These are phyloP conservation scores for Erethizon dorsatum DNA, from an alignment of 2,797 vertebrate genomes.

Conservation along the genomic window DNA sequence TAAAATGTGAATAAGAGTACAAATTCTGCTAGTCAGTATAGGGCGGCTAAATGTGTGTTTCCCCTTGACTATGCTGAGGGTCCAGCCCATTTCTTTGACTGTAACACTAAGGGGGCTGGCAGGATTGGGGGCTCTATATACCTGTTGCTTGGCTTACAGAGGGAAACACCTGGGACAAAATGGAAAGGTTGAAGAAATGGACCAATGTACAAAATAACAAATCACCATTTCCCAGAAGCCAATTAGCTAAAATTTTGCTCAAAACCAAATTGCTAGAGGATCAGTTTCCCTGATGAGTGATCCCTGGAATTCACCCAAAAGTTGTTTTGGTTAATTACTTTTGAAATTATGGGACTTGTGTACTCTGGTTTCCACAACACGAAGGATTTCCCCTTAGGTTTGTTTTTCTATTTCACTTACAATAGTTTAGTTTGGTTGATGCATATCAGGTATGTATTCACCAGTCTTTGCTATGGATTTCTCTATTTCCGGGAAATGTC, in stretches of 20 bases:
- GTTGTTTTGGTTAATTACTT: constrained; percentile 66
- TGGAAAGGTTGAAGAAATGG: neutral
- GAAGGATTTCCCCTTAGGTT: neutral
- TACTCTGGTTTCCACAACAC: neutral
- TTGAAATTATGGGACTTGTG: neutral
- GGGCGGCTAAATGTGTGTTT: neutral
- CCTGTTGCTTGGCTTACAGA: neutral
- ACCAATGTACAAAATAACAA: neutral
- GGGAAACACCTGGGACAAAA: neutral
- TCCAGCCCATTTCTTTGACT: neutral
- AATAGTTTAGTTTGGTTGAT: neutral
- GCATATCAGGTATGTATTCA: neutral
- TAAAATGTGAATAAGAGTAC: neutral
- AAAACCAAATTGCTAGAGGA: constrained; percentile 45
- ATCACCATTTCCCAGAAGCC: neutral
- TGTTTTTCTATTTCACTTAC: neutral
- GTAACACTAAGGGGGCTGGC: neutral
- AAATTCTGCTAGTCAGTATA: neutral
- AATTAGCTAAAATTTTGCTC: neutral
- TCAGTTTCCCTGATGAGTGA: constrained; percentile 42
- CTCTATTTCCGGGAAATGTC: constrained; percentile 41
- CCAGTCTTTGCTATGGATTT: neutral
- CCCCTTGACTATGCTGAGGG: too few relatives aligned
- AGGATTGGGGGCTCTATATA: neutral
- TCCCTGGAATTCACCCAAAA: constrained; percentile 64